Percentiles rank a stretch among this genome's conserved stretches.
Evolutionary conservation across 2,888 invertebrate species (phyloP).

Genomic region (Aspidiotus destructor): DNA sequence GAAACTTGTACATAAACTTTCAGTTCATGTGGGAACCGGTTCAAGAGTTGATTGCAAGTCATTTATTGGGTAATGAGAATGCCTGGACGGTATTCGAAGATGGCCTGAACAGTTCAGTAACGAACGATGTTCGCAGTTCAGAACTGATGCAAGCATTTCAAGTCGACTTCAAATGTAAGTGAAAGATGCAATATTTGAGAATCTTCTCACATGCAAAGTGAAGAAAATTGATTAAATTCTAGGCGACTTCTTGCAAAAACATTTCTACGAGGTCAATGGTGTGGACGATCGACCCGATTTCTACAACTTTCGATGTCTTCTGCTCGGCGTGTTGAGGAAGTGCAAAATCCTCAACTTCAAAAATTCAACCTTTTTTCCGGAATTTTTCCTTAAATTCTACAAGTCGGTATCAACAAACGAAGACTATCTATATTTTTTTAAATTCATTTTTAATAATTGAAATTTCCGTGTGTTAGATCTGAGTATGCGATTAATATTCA

Average conservation of each 20-base stretch:
- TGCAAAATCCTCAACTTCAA: conserved; percentile 18
- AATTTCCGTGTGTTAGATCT: conserved; percentile 41
- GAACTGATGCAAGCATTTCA: conserved; percentile 28
- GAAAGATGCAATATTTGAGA: background rate
- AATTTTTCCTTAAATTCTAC: conserved; percentile 60
- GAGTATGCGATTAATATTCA: conserved; percentile 54
- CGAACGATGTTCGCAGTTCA: conserved; percentile 23
- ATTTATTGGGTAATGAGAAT: conserved; percentile 52
- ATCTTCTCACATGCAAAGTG: background rate
- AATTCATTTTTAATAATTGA: background rate
- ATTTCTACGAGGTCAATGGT: conserved; percentile 39
- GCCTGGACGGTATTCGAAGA: conserved; percentile 65
- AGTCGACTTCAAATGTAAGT: conserved; percentile 24
- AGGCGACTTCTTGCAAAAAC: conserved; percentile 40
- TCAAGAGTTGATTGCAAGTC: conserved; percentile 61
- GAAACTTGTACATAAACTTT: conserved; percentile 76
- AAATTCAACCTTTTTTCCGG: conserved; percentile 27
- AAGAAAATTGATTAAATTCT: conserved; percentile 11
- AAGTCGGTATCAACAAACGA: conserved; percentile 44
- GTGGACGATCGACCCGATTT: conserved; percentile 57
- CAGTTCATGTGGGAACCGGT: conserved; percentile 81
- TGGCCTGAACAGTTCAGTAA: conserved; percentile 44
- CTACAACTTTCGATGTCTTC: conserved; percentile 62
- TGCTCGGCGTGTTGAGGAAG: conserved; percentile 53
- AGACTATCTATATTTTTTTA: background rate